Conservation (phyloP, 2,113 vertebrate genomes). For the Cephalopholis sonnerati region DNA sequence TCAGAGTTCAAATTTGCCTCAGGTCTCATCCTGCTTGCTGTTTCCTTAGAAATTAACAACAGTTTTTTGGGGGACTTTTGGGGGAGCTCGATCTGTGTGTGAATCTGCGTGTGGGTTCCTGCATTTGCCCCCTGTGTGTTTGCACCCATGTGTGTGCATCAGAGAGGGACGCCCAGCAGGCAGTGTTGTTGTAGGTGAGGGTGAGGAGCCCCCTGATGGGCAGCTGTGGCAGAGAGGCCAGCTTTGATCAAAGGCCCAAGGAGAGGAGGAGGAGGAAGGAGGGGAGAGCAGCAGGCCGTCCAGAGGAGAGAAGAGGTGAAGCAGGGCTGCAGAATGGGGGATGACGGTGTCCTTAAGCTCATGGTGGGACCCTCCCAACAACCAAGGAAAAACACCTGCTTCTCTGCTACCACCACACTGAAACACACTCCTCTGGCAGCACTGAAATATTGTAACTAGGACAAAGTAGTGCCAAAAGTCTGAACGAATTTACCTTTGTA, state of each 20-base stretch:
- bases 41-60: conserved; percentile 43
- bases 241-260: conserved; percentile 81
- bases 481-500: conserved; percentile 2
- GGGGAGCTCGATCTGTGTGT: conserved; percentile 13
- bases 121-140: conserved; percentile 55
- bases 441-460: not conserved
- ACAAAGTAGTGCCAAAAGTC: conserved; percentile 4
- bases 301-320: conserved; percentile 71
- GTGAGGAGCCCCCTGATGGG: conserved; percentile 84
- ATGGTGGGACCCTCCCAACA: conserved; percentile 45
- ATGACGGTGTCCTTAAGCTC: conserved; percentile 57
- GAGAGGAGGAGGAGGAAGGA: conserved; percentile 42
- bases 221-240: conserved; percentile 81
- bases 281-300: conserved; percentile 50
- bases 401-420: conserved; percentile 36
- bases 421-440: not conserved
- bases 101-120: conserved; percentile 59
- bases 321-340: conserved; percentile 60
- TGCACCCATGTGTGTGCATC: conserved; percentile 69
- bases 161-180: conserved; percentile 79
- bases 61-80: not conserved
- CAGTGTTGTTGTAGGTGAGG: conserved; percentile 85
- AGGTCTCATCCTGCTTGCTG: conserved; percentile 21
- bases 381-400: conserved; percentile 80
- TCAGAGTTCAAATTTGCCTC: conserved; percentile 2